phyloP scores from a whole-genome alignment of 1,140 invertebrate genomes.

The Cyphomyrmex costatus region DNA sequence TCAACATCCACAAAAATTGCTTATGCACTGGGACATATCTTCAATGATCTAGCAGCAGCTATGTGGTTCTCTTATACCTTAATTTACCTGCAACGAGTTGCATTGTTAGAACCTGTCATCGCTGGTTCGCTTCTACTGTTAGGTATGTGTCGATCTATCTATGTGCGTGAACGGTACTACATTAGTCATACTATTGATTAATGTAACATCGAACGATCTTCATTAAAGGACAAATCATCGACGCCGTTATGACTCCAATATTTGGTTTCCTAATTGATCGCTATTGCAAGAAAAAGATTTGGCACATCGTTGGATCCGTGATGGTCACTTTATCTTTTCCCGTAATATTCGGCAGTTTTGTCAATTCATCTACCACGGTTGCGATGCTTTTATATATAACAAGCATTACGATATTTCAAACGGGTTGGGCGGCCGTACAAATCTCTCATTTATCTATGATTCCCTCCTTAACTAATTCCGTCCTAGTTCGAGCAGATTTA shows the following conservation, averaged over 20 bases:
- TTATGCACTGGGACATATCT: slow-evolving; percentile 95
- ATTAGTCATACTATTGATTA: neutral
- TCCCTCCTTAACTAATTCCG: slow-evolving; percentile 91
- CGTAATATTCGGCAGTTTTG: slow-evolving; percentile 92
- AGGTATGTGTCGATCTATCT: slow-evolving; percentile 84
- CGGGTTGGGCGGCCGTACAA: slow-evolving; percentile 96
- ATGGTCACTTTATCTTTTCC: slow-evolving; percentile 91
- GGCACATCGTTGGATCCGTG: slow-evolving; percentile 94
- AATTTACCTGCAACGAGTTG: slow-evolving; percentile 94
- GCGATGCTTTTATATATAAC: slow-evolving; percentile 88
- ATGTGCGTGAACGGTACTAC: neutral
- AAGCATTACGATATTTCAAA: slow-evolving; percentile 95
- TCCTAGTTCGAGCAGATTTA: slow-evolving; percentile 91
- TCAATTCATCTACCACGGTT: slow-evolving; percentile 85
- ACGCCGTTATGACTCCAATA: slow-evolving; percentile 95
- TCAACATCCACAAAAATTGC: slow-evolving; percentile 87
- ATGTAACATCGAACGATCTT: slow-evolving; percentile 20
- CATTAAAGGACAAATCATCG: slow-evolving; percentile 92
- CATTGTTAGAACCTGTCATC: slow-evolving; percentile 90
- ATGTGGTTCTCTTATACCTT: slow-evolving; percentile 98
- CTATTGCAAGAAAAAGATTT: slow-evolving; percentile 92
- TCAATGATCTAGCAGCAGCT: slow-evolving; percentile 96
- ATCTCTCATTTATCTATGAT: slow-evolving; percentile 97
- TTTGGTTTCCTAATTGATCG: slow-evolving; percentile 94
- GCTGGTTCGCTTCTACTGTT: slow-evolving; percentile 93